Evolutionary conservation across 1,140 invertebrate genomes (phyloP).

Genomic region (Luehdorfia chinensis): DNA sequence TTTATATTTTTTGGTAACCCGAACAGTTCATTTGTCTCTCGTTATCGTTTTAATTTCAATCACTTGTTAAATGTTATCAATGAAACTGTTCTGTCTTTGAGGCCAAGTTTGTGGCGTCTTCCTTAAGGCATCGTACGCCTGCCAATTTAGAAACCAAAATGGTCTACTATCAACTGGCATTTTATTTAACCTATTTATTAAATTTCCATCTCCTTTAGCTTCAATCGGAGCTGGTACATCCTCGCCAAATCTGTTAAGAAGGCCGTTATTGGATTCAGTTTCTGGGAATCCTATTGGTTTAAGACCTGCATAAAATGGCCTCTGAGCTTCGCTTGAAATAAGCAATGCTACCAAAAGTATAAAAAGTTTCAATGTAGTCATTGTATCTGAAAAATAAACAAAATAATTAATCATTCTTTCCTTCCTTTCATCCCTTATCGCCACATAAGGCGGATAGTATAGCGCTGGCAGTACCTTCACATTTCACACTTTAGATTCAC

Average conservation of each 20-base stretch:
- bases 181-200: slow-evolving; percentile 70
- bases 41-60: too few relatives aligned
- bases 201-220: slow-evolving; percentile 64
- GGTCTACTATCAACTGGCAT: slow-evolving; percentile 78
- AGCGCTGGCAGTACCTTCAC: too few relatives aligned
- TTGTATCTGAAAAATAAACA: too few relatives aligned
- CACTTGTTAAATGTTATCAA: slow-evolving; percentile 17
- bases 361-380: slow-evolving; percentile 36
- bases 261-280: slow-evolving; percentile 17
- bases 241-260: slow-evolving; percentile 54
- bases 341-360: slow-evolving; percentile 28
- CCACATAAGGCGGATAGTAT: too few relatives aligned
- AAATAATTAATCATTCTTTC: too few relatives aligned
- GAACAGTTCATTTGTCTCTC: too few relatives aligned
- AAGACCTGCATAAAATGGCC: slow-evolving; percentile 57
- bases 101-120: slow-evolving; percentile 51
- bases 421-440: too few relatives aligned
- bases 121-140: slow-evolving; percentile 67
- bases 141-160: slow-evolving; percentile 78
- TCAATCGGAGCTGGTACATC: slow-evolving; percentile 54
- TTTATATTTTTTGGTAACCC: too few relatives aligned
- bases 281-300: slow-evolving; percentile 51
- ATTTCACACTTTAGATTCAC: too few relatives aligned
- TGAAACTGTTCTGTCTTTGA: slow-evolving; percentile 37
- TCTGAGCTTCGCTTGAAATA: slow-evolving; percentile 38